Evolutionary conservation across 2,113 vertebrate genomes (phyloP), one percentile per base, ranked within the genome.

Genomic region (Siniperca knerii): DNA sequence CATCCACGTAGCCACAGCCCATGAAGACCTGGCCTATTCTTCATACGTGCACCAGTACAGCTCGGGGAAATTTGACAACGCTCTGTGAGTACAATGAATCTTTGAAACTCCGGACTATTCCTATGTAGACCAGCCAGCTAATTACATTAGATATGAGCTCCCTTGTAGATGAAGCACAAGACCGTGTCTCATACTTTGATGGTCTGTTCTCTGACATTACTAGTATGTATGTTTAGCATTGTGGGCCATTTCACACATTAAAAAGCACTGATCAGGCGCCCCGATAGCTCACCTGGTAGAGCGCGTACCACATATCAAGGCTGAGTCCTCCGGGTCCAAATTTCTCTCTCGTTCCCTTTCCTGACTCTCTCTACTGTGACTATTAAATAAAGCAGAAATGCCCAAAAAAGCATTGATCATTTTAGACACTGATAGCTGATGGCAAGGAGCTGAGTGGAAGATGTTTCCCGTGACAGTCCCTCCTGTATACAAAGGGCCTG

Each of bases 11-110:
- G 98, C 98, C 69, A 99, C 98, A 46, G 98, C 98, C 70, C 98
- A 99, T 35, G 98, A 99, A 93, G 98, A 99, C 88, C 92, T 99
- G 91, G 98, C 98, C 8, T 99, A 99, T 80, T 99, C 98, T 20
- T 99, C 98, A 0, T 99, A 99, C 0, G 98, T 99, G 87, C 98
- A 99, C 95, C 98, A 99, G 94, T 99, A 99, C 93, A 99, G 98
- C 94, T 99, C 98, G 93, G 98, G 98, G 75, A 99, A 99, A 72
- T 99, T 99, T 52, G 98, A 99, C 94, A 99, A 99, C 74, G 98
- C 98, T 50, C 96, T 99, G 98, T 99, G 95, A 99, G 98, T 98
- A 83, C 54, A 70, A 29, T 40, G 25, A 79, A 37, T 64, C 69
- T 61, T 25, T 11, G 23, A 2, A 52, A 64, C 40, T 40, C 6